Evolutionary conservation across 2,888 invertebrate genomes (phyloP).

Genomic region (Eudemis profundana): DNA sequence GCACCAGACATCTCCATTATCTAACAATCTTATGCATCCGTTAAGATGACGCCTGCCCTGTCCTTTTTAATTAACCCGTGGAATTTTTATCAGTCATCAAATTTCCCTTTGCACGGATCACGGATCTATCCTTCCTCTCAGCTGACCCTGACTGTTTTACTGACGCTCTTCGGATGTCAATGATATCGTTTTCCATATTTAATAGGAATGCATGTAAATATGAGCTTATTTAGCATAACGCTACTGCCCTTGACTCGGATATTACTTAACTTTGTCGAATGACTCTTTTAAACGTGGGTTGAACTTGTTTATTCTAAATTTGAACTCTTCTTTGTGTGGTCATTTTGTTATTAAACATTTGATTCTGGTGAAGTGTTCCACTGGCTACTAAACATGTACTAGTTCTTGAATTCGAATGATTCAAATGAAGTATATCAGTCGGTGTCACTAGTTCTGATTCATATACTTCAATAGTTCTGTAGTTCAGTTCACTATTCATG

Average conservation of each 20-base stretch:
- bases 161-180: not conserved
- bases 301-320: conserved; percentile 4
- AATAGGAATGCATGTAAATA: conserved; percentile 14
- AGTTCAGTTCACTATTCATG: too few relatives aligned
- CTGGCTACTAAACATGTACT: too few relatives aligned
- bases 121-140: not conserved
- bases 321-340: not conserved
- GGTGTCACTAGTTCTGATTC: too few relatives aligned
- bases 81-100: not conserved
- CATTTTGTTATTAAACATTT: not conserved
- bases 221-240: conserved; percentile 21
- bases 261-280: conserved; percentile 26
- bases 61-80: not conserved
- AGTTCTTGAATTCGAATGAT: too few relatives aligned
- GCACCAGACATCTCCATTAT: too few relatives aligned
- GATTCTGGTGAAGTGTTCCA: not conserved
- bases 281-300: conserved; percentile 8
- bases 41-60: not conserved
- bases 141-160: conserved; percentile 1
- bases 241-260: conserved; percentile 23
- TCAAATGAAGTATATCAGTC: too few relatives aligned
- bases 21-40: not conserved
- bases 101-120: not conserved
- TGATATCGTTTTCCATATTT: conserved; percentile 13
- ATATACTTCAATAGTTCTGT: too few relatives aligned